Conservation (phyloP, 1,140 invertebrate genomes). For the Penaeus indicus region DNA sequence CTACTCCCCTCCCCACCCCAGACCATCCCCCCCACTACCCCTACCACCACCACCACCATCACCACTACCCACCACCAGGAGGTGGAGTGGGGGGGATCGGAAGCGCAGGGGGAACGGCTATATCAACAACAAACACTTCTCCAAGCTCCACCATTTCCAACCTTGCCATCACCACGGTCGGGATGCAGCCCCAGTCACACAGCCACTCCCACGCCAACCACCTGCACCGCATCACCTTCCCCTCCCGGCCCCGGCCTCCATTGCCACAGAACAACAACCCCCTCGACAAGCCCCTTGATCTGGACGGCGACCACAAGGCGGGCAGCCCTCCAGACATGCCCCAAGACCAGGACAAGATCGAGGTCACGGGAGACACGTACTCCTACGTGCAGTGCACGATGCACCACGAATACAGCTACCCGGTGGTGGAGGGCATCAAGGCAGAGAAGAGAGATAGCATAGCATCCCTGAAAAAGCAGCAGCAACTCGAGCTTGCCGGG, state of each 20-base stretch:
- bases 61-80: conserved; percentile 47
- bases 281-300: conserved; percentile 55
- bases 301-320: conserved; percentile 41
- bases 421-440: conserved; percentile 76
- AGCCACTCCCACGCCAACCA: conserved; percentile 69
- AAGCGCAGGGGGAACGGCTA: conserved; percentile 53
- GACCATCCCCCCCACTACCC: conserved; percentile 48
- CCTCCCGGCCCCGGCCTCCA: conserved; percentile 67
- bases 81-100: conserved; percentile 36
- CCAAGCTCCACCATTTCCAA: conserved; percentile 52
- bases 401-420: conserved; percentile 87
- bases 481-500: conserved; percentile 57
- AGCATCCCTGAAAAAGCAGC: conserved; percentile 62
- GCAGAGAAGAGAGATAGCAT: conserved; percentile 63
- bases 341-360: conserved; percentile 66
- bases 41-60: conserved; percentile 37
- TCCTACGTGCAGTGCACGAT: conserved; percentile 84
- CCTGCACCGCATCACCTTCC: conserved; percentile 73
- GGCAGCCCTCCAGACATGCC: conserved; percentile 49
- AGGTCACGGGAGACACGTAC: conserved; percentile 75
- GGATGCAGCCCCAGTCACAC: conserved; percentile 68
- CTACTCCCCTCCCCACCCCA: conserved; percentile 54
- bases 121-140: conserved; percentile 61
- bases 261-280: conserved; percentile 59
- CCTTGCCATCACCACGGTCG: conserved; percentile 61